Evolutionary conservation across 92 coral and sea anemone genomes (phyloP).

Genomic region (Scolanthus callimorphus): DNA sequence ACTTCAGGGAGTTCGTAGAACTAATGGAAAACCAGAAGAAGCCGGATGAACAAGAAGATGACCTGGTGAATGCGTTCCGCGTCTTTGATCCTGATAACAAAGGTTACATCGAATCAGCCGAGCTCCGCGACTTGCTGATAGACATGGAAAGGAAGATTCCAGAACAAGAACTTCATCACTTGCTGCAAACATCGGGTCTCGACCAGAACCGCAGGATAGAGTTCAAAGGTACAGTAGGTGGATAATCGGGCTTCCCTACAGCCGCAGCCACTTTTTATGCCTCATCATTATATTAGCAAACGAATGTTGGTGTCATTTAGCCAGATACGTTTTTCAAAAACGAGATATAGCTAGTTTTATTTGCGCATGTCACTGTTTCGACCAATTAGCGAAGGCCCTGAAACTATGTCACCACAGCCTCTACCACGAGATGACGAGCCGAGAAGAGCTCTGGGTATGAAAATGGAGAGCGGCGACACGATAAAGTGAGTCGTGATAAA

Average conservation of each 20-base stretch:
- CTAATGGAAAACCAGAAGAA: slow-evolving; percentile 44
- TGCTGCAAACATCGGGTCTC: slow-evolving; percentile 29
- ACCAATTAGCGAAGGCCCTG: no score
- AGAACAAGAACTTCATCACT: slow-evolving; percentile 47
- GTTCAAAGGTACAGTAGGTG: slow-evolving; percentile 41
- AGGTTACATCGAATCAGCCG: slow-evolving; percentile 66
- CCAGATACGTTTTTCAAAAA: no score
- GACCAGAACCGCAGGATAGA: slow-evolving; percentile 42
- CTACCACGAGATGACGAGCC: no score
- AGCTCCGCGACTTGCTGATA: slow-evolving; percentile 46
- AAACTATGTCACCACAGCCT: no score
- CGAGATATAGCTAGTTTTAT: no score
- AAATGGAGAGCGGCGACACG: no score
- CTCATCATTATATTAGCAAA: no score
- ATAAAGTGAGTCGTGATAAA: no score
- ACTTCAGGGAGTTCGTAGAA: slow-evolving; percentile 56
- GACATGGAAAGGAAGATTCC: slow-evolving; percentile 59
- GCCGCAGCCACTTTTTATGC: no score
- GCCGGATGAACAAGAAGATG: slow-evolving; percentile 58
- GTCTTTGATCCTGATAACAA: slow-evolving; percentile 67
- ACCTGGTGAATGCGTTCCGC: slow-evolving; percentile 56
- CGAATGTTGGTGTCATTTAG: no score
- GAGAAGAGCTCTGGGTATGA: no score
- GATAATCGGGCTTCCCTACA: background rate
- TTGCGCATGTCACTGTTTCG: no score